These are phyloP conservation scores for Mastomys natalensis DNA, from an alignment of 2,113 vertebrate genomes.

Conservation along the genomic window DNA sequence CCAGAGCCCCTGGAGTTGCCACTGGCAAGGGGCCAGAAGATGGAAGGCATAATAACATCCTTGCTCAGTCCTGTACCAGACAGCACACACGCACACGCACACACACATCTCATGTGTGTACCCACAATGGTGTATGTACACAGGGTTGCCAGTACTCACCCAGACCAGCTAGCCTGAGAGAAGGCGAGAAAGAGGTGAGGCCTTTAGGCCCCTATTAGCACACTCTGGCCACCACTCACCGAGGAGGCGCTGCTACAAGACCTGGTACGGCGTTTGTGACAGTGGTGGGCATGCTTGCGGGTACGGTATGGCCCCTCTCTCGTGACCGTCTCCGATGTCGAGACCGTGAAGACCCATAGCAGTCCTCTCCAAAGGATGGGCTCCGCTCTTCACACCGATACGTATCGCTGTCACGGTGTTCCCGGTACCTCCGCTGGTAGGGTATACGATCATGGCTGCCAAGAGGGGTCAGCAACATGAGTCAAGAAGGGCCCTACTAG, in stretches of 20 bases:
- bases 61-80: constrained; percentile 1
- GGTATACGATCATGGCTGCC: constrained; percentile 87
- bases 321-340: constrained; percentile 85
- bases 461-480: background rate
- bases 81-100: background rate
- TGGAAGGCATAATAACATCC: background rate
- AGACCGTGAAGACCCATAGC: constrained; percentile 81
- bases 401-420: constrained; percentile 81
- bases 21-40: constrained; percentile 35
- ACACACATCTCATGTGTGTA: background rate
- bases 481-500: background rate
- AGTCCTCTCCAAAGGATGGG: constrained; percentile 84
- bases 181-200: constrained; percentile 77
- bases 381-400: constrained; percentile 86
- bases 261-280: constrained; percentile 88
- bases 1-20: constrained; percentile 48
- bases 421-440: constrained; percentile 84
- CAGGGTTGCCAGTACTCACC: constrained; percentile 87
- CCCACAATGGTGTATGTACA: constrained; percentile 31
- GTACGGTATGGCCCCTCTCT: constrained; percentile 81
- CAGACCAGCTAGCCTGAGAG: constrained; percentile 78
- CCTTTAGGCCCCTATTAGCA: constrained; percentile 72
- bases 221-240: constrained; percentile 89
- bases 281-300: constrained; percentile 82
- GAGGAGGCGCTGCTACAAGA: constrained; percentile 91